Evolutionary conservation across 2,113 vertebrate genomes (phyloP).

Genomic region (Saccopteryx bilineata): DNA sequence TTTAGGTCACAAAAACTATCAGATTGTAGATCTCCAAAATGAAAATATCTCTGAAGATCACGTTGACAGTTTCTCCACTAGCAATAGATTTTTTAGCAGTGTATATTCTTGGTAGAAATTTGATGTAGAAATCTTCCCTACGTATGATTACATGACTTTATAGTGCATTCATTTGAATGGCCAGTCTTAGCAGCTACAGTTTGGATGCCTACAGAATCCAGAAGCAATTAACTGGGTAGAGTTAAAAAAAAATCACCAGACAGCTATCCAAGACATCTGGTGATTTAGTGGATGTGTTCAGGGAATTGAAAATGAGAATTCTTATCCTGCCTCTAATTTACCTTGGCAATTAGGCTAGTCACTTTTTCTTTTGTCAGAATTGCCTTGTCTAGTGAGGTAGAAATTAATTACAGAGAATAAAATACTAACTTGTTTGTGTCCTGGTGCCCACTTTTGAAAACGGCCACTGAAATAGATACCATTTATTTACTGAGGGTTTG

Average conservation of each 20-base stretch:
- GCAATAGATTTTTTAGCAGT: slow-evolving; percentile 21
- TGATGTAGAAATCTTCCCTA: slow-evolving; percentile 25
- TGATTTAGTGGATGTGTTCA: slow-evolving; percentile 52
- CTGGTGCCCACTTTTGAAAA: neutral
- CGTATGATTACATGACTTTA: neutral
- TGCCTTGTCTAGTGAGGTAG: slow-evolving; percentile 40
- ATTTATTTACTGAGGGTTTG: slow-evolving; percentile 55
- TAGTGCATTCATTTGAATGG: slow-evolving; percentile 38
- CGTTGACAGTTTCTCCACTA: neutral
- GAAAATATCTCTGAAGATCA: neutral
- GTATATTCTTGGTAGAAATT: slow-evolving; percentile 17
- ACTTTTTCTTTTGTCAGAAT: slow-evolving; percentile 22
- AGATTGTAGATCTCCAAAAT: neutral
- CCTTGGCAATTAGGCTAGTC: neutral
- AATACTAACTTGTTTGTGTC: slow-evolving; percentile 18
- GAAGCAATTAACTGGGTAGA: neutral
- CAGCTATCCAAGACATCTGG: neutral
- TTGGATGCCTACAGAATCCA: slow-evolving; percentile 18
- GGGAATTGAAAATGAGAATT: slow-evolving; percentile 52
- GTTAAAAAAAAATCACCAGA: slow-evolving; percentile 30
- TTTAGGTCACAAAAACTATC: slow-evolving; percentile 12
- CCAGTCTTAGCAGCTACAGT: neutral
- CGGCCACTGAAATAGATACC: neutral
- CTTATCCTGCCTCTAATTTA: slow-evolving; percentile 42
- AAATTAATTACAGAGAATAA: slow-evolving; percentile 56